Evolutionary conservation across 2,888 invertebrate species (phyloP).

Genomic region (Bombylius major): DNA sequence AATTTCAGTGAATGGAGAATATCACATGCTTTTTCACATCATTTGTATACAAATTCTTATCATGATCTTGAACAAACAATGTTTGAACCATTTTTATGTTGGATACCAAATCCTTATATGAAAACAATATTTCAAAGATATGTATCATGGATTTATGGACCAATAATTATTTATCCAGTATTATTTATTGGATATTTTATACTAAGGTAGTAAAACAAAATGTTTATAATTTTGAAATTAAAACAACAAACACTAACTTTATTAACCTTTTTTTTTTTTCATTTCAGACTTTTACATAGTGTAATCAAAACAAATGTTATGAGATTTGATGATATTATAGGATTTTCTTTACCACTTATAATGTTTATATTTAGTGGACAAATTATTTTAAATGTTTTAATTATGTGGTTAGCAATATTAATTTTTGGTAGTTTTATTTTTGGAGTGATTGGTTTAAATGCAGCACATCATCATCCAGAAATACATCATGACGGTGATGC

Average conservation of each 20-base stretch:
- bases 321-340: conserved; percentile 35
- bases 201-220: neutral
- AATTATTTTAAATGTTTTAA: conserved; percentile 21
- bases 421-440: conserved; percentile 48
- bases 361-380: conserved; percentile 34
- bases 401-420: conserved; percentile 43
- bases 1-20: conserved; percentile 55
- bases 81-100: conserved; percentile 54
- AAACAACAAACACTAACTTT: too few relatives aligned
- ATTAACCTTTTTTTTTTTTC: too few relatives aligned
- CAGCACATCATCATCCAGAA: conserved; percentile 67
- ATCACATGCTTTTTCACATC: conserved; percentile 65
- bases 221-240: too few relatives aligned
- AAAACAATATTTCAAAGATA: conserved; percentile 42
- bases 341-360: conserved; percentile 34
- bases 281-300: neutral
- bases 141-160: conserved; percentile 41
- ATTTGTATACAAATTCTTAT: conserved; percentile 62
- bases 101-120: conserved; percentile 43
- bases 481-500: conserved; percentile 69
- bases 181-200: neutral
- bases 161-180: conserved; percentile 17
- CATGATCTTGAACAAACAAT: conserved; percentile 59
- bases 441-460: conserved; percentile 51
- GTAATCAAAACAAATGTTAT: conserved; percentile 20